These are phyloP conservation scores for Neotragus moschatus DNA, from an alignment of 2,113 vertebrate genomes.

Conservation along the genomic window DNA sequence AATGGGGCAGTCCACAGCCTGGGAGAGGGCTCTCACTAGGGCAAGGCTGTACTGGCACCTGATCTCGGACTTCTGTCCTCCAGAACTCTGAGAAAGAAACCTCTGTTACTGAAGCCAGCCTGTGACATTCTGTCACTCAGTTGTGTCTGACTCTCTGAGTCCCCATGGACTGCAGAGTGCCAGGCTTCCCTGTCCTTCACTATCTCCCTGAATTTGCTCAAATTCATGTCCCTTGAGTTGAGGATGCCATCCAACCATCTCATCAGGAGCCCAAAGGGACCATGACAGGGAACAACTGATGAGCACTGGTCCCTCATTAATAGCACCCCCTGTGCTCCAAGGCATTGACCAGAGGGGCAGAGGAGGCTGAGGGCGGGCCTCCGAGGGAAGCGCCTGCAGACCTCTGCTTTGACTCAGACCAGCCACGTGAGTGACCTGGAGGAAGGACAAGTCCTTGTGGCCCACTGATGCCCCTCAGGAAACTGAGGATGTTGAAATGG, in stretches of 20 bases:
- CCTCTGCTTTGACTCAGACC: slow-evolving; percentile 24
- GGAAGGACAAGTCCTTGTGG: neutral
- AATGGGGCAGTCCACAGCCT: neutral
- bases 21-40: neutral
- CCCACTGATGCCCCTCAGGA: neutral
- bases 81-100: neutral
- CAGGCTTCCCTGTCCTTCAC: neutral
- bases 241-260: neutral
- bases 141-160: neutral
- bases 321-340: neutral
- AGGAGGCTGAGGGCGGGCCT: fast-evolving
- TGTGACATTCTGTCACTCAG: neutral
- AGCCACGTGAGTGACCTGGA: neutral
- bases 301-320: neutral
- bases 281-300: neutral
- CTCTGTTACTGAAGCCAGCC: neutral
- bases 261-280: neutral
- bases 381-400: neutral
- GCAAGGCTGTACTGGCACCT: too few species aligned
- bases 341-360: neutral
- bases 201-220: neutral
- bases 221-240: neutral
- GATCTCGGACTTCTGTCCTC: neutral
- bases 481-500: neutral
- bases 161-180: neutral